Evolutionary conservation across 2,797 vertebrate genomes (phyloP).

Genomic region (Avahi laniger): DNA sequence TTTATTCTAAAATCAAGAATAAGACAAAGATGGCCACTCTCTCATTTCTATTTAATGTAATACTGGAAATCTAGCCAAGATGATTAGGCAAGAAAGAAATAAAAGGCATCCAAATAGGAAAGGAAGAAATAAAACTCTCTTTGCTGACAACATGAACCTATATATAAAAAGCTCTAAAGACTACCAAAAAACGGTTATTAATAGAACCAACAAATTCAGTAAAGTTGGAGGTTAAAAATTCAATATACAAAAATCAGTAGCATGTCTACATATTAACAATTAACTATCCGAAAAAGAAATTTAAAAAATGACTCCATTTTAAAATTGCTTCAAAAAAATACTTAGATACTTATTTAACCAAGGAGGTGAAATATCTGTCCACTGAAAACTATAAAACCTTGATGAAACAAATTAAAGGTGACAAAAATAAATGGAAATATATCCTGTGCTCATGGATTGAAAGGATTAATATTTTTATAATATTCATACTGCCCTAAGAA

Average conservation of each 20-base stretch:
- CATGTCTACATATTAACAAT: not conserved
- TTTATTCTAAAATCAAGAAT: no score
- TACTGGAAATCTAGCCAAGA: not conserved
- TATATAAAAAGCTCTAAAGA: not conserved
- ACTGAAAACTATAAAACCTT: no score
- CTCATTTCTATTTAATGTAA: no score
- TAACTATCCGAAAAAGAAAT: not conserved
- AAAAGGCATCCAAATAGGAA: not conserved
- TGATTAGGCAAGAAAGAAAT: not conserved
- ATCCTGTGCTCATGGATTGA: no score
- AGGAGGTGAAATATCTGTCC: no score
- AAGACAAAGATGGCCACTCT: no score
- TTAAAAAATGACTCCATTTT: not conserved
- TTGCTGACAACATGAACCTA: no score
- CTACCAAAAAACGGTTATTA: not conserved
- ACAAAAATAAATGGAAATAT: no score
- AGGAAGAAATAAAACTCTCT: not conserved
- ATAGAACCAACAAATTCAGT: not conserved
- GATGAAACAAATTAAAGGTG: no score
- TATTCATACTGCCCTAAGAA: no score
- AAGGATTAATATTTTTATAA: no score
- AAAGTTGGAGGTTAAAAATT: not conserved
- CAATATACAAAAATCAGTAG: not conserved
- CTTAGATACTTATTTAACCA: not conserved
- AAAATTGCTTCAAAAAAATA: not conserved